Conservation (phyloP, 2,888 invertebrate species). For the Prosopocoilus inquinatus region DNA sequence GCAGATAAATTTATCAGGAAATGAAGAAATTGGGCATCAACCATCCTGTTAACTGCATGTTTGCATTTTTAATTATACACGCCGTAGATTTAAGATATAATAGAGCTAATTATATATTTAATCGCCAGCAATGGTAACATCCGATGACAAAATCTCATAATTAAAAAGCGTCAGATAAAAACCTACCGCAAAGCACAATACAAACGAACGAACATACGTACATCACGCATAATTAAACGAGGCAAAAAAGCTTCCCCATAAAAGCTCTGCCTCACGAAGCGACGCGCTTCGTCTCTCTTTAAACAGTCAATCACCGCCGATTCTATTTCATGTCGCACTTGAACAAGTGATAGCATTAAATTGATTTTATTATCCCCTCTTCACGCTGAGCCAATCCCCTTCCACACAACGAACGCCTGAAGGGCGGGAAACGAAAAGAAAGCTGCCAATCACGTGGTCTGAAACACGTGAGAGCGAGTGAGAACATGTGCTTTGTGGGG, state of each 20-base stretch:
- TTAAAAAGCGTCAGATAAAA: too few species aligned
- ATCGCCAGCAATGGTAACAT: too few species aligned
- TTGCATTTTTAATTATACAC: too few species aligned
- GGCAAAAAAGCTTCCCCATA: slow-evolving; percentile 13
- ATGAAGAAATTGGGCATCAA: too few species aligned
- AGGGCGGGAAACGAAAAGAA: slow-evolving; percentile 46
- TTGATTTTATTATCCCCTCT: slow-evolving; percentile 53
- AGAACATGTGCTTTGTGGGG: slow-evolving; percentile 4
- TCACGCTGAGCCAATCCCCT: slow-evolving; percentile 41
- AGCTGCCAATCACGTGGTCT: slow-evolving; percentile 45
- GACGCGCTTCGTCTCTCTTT: slow-evolving; percentile 1
- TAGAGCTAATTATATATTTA: too few species aligned
- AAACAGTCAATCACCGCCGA: slow-evolving; percentile 9
- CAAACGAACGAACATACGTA: slow-evolving; percentile 16
- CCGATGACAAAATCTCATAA: too few species aligned
- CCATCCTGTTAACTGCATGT: too few species aligned
- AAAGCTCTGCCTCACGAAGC: too few species aligned
- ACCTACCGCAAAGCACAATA: too few species aligned
- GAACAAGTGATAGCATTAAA: slow-evolving; percentile 48
- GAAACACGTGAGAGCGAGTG: slow-evolving; percentile 5
- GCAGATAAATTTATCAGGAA: too few species aligned
- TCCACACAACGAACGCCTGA: slow-evolving; percentile 42
- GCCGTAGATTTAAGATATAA: too few species aligned
- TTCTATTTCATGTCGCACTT: slow-evolving; percentile 21
- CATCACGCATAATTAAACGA: slow-evolving; percentile 20